Percentiles rank a stretch among this genome's conserved stretches.
Conservation (phyloP, 1,140 invertebrate species). For the Drosophila lini region DNA sequence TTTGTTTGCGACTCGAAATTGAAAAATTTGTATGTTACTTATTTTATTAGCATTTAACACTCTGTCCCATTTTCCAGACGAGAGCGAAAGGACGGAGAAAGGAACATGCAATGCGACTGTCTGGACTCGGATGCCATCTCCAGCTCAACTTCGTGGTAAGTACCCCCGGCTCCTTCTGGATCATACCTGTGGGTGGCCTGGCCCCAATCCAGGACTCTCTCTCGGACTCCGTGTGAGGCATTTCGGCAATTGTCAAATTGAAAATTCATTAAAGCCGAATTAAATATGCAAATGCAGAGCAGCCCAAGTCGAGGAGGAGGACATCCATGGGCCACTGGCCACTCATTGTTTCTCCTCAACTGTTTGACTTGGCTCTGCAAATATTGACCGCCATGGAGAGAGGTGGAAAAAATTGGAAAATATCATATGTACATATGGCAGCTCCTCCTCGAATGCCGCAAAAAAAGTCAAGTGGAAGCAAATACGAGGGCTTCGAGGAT, state of each 20-base stretch:
- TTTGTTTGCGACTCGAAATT: constrained; percentile 57
- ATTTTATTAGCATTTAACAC: constrained; percentile 83
- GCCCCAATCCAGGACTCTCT: constrained; percentile 4
- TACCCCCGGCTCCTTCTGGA: constrained; percentile 1
- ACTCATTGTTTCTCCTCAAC: constrained; percentile 22
- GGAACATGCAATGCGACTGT: constrained; percentile 48
- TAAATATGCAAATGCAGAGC: constrained; percentile 71
- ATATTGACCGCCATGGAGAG: constrained; percentile 55
- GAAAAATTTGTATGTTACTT: constrained; percentile 83
- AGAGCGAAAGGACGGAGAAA: constrained; percentile 44
- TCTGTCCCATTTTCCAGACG: constrained; percentile 28
- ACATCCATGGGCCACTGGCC: constrained; percentile 30
- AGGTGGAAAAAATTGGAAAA: constrained; percentile 49
- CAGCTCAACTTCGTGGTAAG: constrained; percentile 11
- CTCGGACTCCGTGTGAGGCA: constrained; percentile 60
- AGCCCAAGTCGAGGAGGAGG: constrained; percentile 49
- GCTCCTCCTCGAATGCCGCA: constrained; percentile 31
- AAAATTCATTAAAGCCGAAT: constrained; percentile 84
- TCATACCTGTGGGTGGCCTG: constrained; percentile 56
- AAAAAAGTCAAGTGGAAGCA: constrained; percentile 77
- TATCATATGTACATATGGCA: constrained; percentile 60
- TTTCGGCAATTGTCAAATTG: constrained; percentile 80
- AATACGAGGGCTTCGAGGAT: constrained; percentile 54
- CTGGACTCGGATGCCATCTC: constrained; percentile 48
- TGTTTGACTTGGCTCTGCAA: constrained; percentile 72